These are phyloP conservation scores for Astropecten irregularis DNA, from an alignment of 53 echinoderm and acorn worm genomes.

Conservation along the genomic window DNA sequence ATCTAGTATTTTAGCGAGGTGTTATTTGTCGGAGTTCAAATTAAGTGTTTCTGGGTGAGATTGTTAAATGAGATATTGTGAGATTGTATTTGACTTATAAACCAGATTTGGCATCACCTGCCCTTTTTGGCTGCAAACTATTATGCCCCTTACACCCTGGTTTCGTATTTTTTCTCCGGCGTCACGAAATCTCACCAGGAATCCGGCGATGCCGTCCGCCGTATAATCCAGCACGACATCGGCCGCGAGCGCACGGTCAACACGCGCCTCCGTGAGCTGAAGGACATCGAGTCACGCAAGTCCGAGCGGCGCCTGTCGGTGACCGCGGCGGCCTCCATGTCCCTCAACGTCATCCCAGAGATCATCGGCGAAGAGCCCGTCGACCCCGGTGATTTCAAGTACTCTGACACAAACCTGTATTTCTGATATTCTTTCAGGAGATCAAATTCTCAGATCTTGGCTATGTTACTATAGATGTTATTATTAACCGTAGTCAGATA, in stretches of 20 bases:
- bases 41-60: no score
- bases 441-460: not conserved
- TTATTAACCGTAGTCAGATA: no score
- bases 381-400: conserved; percentile 60
- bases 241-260: conserved; percentile 38
- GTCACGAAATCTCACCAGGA: conserved; percentile 29
- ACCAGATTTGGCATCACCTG: no score
- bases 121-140: no score
- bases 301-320: conserved; percentile 54
- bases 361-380: conserved; percentile 54
- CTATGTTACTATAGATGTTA: no score
- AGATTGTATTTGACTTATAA: no score
- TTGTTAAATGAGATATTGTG: no score
- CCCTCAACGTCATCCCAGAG: conserved; percentile 46
- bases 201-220: conserved; percentile 28
- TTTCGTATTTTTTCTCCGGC: no score
- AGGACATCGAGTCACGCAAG: conserved; percentile 31
- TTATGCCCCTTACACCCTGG: no score
- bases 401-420: conserved; percentile 66
- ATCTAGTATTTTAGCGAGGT: no score
- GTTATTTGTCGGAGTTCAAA: no score
- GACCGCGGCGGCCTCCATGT: conserved; percentile 9
- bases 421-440: conserved; percentile 20
- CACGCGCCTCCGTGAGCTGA: conserved; percentile 41
- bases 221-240: conserved; percentile 41